A percentile compares a stretch with the other conserved stretches of the same genome.
Conservation (phyloP, 2,888 invertebrate species). For the Athrips mouffetella region DNA sequence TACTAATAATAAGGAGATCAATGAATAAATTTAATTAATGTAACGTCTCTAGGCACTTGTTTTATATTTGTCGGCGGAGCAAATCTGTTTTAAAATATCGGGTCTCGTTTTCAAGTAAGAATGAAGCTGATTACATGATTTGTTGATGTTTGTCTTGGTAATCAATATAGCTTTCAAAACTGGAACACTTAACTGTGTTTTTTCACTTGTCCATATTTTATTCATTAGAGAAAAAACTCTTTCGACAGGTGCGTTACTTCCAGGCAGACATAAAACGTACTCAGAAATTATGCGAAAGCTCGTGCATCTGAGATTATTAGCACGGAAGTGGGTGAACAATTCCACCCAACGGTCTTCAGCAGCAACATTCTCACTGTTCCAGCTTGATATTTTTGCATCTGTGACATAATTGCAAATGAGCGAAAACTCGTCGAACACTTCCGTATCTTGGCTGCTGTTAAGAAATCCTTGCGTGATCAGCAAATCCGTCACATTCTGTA, state of each 20-base stretch:
- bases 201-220: slow-evolving; percentile 24
- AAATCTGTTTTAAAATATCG: slow-evolving; percentile 21
- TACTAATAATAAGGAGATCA: background rate
- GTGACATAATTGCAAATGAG: slow-evolving; percentile 31
- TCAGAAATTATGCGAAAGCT: slow-evolving; percentile 25
- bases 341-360: slow-evolving; percentile 35
- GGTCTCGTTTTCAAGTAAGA: slow-evolving; percentile 23
- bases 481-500: no score
- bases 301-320: slow-evolving; percentile 23
- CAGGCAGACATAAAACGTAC: slow-evolving; percentile 29
- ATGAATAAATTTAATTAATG: background rate
- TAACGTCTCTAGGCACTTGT: background rate
- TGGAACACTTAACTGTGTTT: slow-evolving; percentile 26
- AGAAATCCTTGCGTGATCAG: no score
- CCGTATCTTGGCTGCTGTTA: no score
- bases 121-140: slow-evolving; percentile 20
- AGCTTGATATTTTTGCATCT: slow-evolving; percentile 31
- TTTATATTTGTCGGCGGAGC: slow-evolving; percentile 20
- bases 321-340: slow-evolving; percentile 27
- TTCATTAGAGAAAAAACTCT: slow-evolving; percentile 26
- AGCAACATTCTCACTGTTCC: slow-evolving; percentile 34
- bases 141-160: slow-evolving; percentile 21
- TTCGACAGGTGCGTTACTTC: slow-evolving; percentile 26
- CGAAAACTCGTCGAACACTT: slow-evolving; percentile 35
- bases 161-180: slow-evolving; percentile 26